These are phyloP conservation scores for Caracal caracal DNA, from an alignment of 2,113 vertebrate species.

Conservation along the genomic window DNA sequence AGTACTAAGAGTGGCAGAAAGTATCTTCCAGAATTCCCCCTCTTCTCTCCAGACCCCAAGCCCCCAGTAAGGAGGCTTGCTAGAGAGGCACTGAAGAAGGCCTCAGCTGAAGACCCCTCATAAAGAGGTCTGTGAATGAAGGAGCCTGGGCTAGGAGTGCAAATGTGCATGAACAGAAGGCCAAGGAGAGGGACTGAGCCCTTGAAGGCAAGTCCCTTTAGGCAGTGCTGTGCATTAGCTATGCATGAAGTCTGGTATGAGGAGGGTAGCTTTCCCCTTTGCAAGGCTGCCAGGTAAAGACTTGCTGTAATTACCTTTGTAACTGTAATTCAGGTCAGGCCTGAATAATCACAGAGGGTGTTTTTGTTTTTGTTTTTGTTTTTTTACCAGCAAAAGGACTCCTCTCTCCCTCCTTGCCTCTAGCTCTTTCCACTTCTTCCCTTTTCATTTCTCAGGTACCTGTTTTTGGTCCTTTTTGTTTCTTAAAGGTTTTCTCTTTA, in stretches of 20 bases:
- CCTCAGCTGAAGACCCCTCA: not conserved
- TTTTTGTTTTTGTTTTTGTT: not conserved
- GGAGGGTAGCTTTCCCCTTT: not conserved
- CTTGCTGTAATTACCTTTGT: not conserved
- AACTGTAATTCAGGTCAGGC: not conserved
- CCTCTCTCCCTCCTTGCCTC: not conserved
- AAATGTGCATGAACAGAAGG: not conserved
- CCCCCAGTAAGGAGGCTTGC: not conserved
- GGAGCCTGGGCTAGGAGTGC: not conserved
- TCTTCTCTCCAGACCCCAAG: not conserved
- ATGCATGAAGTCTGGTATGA: not conserved
- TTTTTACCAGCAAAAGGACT: not conserved
- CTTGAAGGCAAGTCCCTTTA: not conserved
- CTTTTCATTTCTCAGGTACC: not conserved
- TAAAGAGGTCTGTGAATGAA: not conserved
- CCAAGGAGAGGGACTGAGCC: accelerated
- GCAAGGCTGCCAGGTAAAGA: not conserved
- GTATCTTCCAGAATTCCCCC: not conserved
- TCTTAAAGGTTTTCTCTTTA: not conserved
- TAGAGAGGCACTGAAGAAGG: not conserved
- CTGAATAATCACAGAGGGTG: not conserved
- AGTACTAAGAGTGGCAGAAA: not conserved
- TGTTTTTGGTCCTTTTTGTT: not conserved
- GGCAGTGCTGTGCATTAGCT: accelerated
- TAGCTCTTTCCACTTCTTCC: not conserved